Base-by-base conservation (phyloP, 2,888 invertebrate species). In the Eulithis testata region DNA sequence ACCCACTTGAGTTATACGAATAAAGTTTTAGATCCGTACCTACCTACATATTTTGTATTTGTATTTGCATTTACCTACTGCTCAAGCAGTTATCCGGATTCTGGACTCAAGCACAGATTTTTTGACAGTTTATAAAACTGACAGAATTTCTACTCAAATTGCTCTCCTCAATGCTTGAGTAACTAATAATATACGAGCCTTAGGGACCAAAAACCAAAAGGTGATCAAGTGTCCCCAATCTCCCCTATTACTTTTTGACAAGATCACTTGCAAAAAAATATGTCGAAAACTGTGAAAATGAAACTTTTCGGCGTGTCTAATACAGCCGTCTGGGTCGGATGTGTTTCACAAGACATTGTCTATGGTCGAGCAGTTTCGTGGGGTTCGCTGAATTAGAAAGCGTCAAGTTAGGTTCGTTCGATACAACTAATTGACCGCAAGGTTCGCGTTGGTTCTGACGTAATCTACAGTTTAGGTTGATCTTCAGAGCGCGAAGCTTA, bases 331-430 rank as follows among this genome's bases (percentile, higher is more conserved):
- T 77, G 76, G 77, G 50, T 64, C 71, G 77, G 79, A 85, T 84
- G 82, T 85, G 84, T 91, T 90, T 91, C 91, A 90, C 82, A 88
- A 91, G 89, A 84, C 86, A 86, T 90, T 90, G 90, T 91, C 88
- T 90, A 88, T 90, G 92, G 86, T 91, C 87, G 87, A 89, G 80
- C 84, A 87, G 88, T 81, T 88, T 82, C 86, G 85, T 84, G 88
- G 87, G 85, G 88, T 86, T 85, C 81, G 80, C 82, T 82, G 89
- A 90, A 89, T 91, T 92, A 92, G 92, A 92, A 92, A 92, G 92
- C 91, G 90, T 88, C 90, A 86, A 89, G 84, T 66, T 77, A 75
- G 78, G 81, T 21, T 36, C 81, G 81, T 82, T 76, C 82, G 83
- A 79, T 84, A 84, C 84, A 81, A 84, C 90, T 90, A 91, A 91